These are phyloP conservation scores for Stenurella melanura DNA, from an alignment of 2,888 invertebrate genomes.

Conservation along the genomic window DNA sequence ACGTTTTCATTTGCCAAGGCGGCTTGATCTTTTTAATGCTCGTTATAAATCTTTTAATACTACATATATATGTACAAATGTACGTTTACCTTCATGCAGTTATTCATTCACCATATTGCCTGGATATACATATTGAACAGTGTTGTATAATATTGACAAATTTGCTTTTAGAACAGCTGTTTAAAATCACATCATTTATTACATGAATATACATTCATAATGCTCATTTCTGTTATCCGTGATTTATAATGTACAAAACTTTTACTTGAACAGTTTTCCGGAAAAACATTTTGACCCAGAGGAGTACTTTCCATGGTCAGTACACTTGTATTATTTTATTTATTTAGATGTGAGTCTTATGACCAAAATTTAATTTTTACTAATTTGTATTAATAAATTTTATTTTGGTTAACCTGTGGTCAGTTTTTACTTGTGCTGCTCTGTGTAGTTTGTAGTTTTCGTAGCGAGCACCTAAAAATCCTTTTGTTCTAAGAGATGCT, in stretches of 20 bases:
- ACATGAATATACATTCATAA: constrained; percentile 14
- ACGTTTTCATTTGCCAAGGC: too few species aligned
- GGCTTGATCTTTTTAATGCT: too few species aligned
- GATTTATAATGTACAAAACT: constrained; percentile 40
- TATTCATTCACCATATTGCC: neutral
- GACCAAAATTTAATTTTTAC: constrained; percentile 32
- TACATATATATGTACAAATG: neutral
- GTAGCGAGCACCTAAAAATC: constrained; percentile 24
- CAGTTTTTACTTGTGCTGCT: constrained; percentile 34
- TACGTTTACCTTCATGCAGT: neutral
- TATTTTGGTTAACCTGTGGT: constrained; percentile 30
- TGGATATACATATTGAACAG: neutral
- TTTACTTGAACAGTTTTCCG: constrained; percentile 81
- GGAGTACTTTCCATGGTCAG: constrained; percentile 89
- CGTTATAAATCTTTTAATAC: too few species aligned
- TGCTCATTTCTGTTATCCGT: constrained; percentile 22
- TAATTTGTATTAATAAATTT: constrained; percentile 13
- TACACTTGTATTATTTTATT: constrained; percentile 68
- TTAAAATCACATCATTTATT: constrained; percentile 23
- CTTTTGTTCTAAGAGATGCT: constrained; percentile 33
- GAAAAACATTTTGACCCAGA: constrained; percentile 84
- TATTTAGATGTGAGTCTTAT: constrained; percentile 18
- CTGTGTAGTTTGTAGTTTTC: constrained; percentile 31
- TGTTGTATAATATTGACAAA: neutral
- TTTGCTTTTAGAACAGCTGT: constrained; percentile 37